phyloP scores from a whole-genome alignment of 2,797 vertebrate species.

The Acanthis flammea region DNA sequence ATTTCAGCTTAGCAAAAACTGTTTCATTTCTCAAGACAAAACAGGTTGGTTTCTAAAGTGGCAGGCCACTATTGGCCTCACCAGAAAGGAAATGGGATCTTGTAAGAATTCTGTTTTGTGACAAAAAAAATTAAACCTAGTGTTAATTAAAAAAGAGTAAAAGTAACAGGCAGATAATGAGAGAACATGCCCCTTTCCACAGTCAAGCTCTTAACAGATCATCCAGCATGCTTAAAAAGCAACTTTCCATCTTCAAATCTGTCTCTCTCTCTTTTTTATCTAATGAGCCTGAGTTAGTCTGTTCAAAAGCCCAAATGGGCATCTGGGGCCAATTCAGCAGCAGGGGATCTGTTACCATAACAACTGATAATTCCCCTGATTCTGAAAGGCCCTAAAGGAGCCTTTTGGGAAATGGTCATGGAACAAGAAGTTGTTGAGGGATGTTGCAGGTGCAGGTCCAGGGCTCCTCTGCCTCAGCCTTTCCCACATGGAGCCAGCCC shows the following conservation, averaged over 20 bases:
- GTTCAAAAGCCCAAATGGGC: constrained; percentile 64
- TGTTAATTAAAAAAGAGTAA: constrained; percentile 33
- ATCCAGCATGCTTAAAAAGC: constrained; percentile 38
- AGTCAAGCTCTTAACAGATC: constrained; percentile 19
- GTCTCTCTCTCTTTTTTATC: constrained; percentile 58
- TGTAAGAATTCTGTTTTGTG: not conserved
- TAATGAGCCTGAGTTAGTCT: constrained; percentile 66
- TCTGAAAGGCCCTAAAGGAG: constrained; percentile 50
- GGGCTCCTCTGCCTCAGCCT: not conserved
- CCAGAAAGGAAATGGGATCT: not conserved
- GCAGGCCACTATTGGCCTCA: not conserved
- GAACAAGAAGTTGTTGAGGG: constrained; percentile 35
- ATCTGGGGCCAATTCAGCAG: constrained; percentile 69
- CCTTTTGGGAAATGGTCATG: constrained; percentile 52
- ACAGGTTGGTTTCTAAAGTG: not conserved
- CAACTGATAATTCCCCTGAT: constrained; percentile 68
- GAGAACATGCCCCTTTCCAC: constrained; percentile 27
- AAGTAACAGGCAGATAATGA: constrained; percentile 43
- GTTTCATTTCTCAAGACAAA: not conserved
- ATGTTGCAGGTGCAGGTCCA: not conserved
- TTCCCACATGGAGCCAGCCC: not conserved
- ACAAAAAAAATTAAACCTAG: not conserved
- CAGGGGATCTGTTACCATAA: constrained; percentile 74
- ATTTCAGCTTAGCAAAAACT: not conserved
- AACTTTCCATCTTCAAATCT: constrained; percentile 51